These are phyloP conservation scores for Gymnorhina tibicen DNA, from an alignment of 2,113 vertebrate genomes.

Conservation along the genomic window DNA sequence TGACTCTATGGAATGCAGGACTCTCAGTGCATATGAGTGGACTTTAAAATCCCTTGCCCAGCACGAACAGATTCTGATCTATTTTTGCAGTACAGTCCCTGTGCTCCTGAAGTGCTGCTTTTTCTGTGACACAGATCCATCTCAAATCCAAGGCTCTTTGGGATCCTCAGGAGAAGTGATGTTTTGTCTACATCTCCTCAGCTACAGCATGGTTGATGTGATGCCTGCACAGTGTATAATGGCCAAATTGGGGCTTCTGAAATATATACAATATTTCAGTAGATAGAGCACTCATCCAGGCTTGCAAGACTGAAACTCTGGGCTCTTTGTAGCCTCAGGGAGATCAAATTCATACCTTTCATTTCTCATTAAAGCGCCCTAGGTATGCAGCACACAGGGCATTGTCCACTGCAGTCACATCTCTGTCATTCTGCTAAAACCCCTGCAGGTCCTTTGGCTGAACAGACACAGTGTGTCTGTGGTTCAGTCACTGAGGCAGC, in stretches of 20 bases:
- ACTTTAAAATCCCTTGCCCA: not conserved
- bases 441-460: not conserved
- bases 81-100: not conserved
- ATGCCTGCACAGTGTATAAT: not conserved
- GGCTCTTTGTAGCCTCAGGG: not conserved
- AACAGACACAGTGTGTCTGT: not conserved
- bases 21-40: not conserved
- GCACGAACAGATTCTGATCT: not conserved
- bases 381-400: not conserved
- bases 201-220: not conserved
- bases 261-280: slow-evolving; percentile 18
- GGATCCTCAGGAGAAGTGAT: not conserved
- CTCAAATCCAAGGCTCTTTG: not conserved
- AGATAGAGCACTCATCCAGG: slow-evolving; percentile 3
- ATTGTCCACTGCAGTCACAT: not conserved
- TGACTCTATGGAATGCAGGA: not conserved
- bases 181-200: not conserved
- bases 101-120: not conserved
- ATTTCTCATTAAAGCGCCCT: not conserved
- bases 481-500: not conserved
- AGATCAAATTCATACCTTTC: slow-evolving; percentile 21
- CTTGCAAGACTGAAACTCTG: not conserved
- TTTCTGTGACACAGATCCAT: not conserved
- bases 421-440: not conserved
- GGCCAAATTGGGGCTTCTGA: not conserved